Evolutionary conservation across 1,140 invertebrate species (phyloP), one percentile per base, ranked within the genome.

Genomic region (Conus ventricosus): DNA sequence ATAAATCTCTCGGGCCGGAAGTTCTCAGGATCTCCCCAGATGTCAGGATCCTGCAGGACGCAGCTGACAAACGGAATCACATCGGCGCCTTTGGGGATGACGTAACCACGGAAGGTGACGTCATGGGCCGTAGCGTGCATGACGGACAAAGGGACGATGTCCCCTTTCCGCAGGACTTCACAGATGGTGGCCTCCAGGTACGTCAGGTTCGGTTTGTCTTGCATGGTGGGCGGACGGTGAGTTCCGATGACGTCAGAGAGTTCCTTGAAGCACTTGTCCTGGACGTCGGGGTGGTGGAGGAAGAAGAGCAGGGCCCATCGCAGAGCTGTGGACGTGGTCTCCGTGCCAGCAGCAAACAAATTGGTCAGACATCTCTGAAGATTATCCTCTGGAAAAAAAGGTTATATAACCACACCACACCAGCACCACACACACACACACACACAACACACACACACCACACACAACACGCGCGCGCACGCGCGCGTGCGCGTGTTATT

Each of bases 301-400:
- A 99, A 96, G 90, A 97, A 97, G 11, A 99, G 95, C 27, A 98
- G 95, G 91, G 97, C 97, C 98, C 98, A 99, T 39, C 97, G 96
- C 17, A 99, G 93, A 0, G 98, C 98, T 0, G 97, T 97, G 55
- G 98, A 95, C 0, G 98, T 97, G 0, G 98, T 99, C 93, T 99
- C 98, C n/a, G 97, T 96, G 0, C 98, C 98, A 57, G 98, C 98
- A 0, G 98, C 97, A 92, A 98, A 98, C 87, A 99, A 95, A 95
- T 99, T 98, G 76, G 78, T 63, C 10, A 94, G 90, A 60, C 76
- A 27, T 13, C 54, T 17, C n/a, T 60, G 10, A 6, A 91, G 39
- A 17, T 91, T 85, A 53, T 90, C 88, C 20, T 83, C 90, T 91
- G 53, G 23, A 83, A 57, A 13, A 55, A 17, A 6, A 83, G 7